Percentiles rank a stretch among this genome's conserved stretches.
These are phyloP conservation scores for Holcopasites calliopsidis DNA, from an alignment of 1,140 invertebrate genomes.

Conservation along the genomic window DNA sequence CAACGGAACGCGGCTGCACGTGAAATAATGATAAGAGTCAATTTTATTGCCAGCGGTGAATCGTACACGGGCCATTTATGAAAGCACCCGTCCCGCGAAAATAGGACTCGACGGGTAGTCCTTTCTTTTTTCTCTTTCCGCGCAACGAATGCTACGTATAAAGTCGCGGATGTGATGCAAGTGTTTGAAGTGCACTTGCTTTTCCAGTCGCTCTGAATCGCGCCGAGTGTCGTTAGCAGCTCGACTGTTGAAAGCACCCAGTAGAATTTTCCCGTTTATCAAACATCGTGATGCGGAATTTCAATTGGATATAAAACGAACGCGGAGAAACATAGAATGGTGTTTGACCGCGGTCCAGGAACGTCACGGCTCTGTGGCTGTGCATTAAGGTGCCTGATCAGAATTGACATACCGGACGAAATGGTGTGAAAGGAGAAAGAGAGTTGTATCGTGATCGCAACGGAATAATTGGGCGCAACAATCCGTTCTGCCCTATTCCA, in stretches of 20 bases:
- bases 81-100: background rate
- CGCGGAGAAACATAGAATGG: background rate
- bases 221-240: background rate
- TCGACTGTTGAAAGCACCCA: background rate
- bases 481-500: conserved; percentile 47
- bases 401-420: conserved; percentile 23
- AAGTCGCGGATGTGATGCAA: background rate
- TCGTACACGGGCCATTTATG: too few species aligned
- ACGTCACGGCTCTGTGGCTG: background rate
- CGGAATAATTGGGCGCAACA: conserved; percentile 40
- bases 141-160: background rate
- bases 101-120: background rate
- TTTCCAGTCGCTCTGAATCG: background rate
- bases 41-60: background rate
- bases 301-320: background rate
- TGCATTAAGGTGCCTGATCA: background rate
- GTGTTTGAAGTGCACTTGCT: background rate
- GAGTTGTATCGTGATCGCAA: conserved; percentile 29
- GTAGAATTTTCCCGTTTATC: too few species aligned
- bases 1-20: background rate
- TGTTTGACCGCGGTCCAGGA: background rate
- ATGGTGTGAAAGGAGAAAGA: conserved; percentile 47
- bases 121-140: background rate
- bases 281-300: background rate
- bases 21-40: background rate